These are phyloP conservation scores for Liasis olivaceus DNA, from an alignment of 2,797 vertebrate genomes.

Conservation along the genomic window DNA sequence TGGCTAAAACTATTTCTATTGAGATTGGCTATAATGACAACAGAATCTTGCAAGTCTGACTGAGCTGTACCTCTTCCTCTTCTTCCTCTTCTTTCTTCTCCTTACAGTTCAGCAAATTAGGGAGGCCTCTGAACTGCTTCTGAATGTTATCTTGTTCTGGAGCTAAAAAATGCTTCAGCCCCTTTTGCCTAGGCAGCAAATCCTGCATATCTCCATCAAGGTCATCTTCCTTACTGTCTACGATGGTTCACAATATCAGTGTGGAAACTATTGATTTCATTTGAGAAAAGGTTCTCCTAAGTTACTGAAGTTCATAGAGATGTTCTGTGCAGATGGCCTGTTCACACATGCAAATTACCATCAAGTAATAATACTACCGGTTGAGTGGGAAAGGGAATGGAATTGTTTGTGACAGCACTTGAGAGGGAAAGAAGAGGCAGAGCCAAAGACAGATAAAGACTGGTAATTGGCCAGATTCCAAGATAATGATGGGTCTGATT, in stretches of 20 bases:
- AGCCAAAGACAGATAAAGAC: background rate
- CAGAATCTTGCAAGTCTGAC: background rate
- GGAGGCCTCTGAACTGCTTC: background rate
- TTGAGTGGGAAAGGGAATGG: background rate
- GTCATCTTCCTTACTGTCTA: background rate
- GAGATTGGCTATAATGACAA: background rate
- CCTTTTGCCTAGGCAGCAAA: background rate
- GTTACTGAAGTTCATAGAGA: background rate
- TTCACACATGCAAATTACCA: background rate
- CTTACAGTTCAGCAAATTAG: background rate
- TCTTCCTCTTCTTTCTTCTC: background rate
- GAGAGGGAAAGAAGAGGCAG: background rate
- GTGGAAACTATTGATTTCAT: background rate
- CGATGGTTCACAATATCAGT: background rate
- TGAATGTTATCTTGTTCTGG: background rate
- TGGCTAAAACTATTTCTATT: background rate
- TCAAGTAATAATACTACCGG: background rate
- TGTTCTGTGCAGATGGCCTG: background rate
- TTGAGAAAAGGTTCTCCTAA: background rate
- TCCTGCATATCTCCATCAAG: background rate
- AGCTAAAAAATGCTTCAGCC: background rate
- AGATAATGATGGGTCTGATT: background rate
- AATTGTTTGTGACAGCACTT: background rate
- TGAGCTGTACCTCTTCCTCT: background rate
- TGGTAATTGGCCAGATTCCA: background rate